A percentile compares a stretch with the other conserved stretches of the same genome.
phyloP scores from a whole-genome alignment of 2,113 vertebrate species.

The Glareola pratincola region DNA sequence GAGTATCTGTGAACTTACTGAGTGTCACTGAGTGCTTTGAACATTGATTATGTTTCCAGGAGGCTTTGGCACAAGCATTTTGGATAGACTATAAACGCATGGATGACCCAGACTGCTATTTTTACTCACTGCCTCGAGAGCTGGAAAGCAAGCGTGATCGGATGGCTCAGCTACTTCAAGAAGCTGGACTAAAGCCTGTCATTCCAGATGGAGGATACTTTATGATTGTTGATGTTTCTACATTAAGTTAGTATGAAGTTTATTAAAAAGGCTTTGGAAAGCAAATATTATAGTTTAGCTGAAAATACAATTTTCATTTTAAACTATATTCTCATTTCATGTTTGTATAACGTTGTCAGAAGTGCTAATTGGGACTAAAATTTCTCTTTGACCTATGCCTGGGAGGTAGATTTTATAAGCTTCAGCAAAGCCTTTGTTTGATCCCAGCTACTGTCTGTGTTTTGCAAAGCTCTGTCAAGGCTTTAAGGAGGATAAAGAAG shows the following conservation, averaged over 20 bases:
- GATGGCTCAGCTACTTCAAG: conserved; percentile 80
- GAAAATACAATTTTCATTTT: background rate
- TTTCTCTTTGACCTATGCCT: background rate
- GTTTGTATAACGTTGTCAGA: background rate
- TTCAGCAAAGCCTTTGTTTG: background rate
- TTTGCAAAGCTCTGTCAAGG: background rate
- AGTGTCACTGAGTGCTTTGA: background rate
- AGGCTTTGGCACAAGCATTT: conserved; percentile 89
- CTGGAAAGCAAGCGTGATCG: conserved; percentile 88
- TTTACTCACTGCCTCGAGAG: conserved; percentile 84
- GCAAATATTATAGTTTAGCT: background rate
- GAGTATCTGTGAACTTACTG: background rate
- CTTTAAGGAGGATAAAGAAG: background rate
- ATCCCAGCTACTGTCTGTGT: background rate
- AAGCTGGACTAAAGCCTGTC: conserved; percentile 84
- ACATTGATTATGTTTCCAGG: conserved; percentile 70
- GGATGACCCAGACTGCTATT: conserved; percentile 90
- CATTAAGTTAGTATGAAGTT: conserved; percentile 77
- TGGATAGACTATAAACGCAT: conserved; percentile 82
- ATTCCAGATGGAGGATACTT: conserved; percentile 96
- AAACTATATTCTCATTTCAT: background rate
- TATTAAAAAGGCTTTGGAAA: background rate
- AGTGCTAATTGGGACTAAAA: background rate
- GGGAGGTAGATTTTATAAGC: background rate
- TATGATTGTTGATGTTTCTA: conserved; percentile 88